Percentiles rank a stretch among this genome's conserved stretches.
These are phyloP conservation scores for Dynastes grantii DNA, from an alignment of 2,888 invertebrate species.

Conservation along the genomic window DNA sequence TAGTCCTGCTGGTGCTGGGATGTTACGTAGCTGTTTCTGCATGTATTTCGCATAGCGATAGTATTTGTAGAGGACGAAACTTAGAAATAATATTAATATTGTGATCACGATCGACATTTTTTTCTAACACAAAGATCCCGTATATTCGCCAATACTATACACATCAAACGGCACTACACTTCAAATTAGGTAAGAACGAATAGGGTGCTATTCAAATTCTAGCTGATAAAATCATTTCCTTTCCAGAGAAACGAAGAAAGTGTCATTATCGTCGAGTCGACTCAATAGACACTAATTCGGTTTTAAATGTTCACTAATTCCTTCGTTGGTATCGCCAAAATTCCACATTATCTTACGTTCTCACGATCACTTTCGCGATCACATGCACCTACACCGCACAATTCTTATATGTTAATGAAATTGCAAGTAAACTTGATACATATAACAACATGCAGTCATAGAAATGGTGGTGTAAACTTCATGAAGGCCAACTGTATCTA, in stretches of 20 bases:
- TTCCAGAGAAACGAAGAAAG: slow-evolving; percentile 19
- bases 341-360: background rate
- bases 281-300: background rate
- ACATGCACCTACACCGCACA: background rate
- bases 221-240: background rate
- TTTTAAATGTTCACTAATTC: slow-evolving; percentile 6
- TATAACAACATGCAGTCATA: background rate
- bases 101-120: slow-evolving; percentile 14
- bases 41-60: slow-evolving; percentile 1
- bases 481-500: background rate
- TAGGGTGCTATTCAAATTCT: background rate
- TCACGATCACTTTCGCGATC: background rate
- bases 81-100: background rate
- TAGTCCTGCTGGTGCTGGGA: slow-evolving; percentile 35
- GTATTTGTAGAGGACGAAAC: slow-evolving; percentile 13
- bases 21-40: background rate
- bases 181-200: background rate
- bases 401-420: slow-evolving; percentile 6
- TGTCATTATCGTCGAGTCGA: background rate
- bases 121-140: background rate
- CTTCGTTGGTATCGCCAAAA: background rate
- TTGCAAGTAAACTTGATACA: slow-evolving; percentile 8
- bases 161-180: background rate
- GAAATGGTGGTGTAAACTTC: background rate
- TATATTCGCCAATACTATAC: background rate